Percentiles rank a stretch among this genome's conserved stretches.
phyloP scores from a whole-genome alignment of 2,113 vertebrate species.

The Brachypteracias leptosomus region DNA sequence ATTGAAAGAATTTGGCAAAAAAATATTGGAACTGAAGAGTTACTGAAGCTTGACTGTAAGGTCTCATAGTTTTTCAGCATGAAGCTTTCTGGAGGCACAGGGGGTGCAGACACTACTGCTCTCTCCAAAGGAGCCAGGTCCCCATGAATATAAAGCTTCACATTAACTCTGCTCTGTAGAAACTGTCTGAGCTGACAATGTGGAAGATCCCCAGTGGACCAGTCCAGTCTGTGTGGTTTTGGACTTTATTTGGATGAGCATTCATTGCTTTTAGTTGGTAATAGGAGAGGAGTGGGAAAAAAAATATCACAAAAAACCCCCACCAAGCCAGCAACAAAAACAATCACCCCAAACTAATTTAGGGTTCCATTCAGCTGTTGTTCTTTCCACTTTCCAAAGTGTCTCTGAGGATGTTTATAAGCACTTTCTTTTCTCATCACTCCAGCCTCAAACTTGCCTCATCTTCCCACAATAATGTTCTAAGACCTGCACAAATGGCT shows the following conservation, averaged over 20 bases:
- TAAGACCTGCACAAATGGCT: neutral
- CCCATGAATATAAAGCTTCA: neutral
- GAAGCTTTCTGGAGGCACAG: neutral
- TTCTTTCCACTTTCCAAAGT: neutral
- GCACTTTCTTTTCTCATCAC: neutral
- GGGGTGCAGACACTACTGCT: neutral
- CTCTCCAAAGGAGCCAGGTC: neutral
- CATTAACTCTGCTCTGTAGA: neutral
- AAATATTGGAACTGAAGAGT: neutral
- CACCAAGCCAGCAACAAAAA: neutral
- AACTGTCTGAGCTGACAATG: neutral
- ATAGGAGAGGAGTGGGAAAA: neutral
- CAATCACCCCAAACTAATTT: neutral
- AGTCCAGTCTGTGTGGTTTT: neutral
- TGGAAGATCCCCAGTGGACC: neutral
- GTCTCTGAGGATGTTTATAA: neutral
- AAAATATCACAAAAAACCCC: neutral
- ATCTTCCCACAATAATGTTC: neutral
- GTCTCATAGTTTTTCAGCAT: neutral
- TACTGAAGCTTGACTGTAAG: neutral
- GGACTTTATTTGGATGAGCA: neutral
- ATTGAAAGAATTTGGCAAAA: neutral
- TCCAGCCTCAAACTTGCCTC: neutral
- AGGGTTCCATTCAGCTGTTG: neutral
- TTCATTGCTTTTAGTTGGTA: neutral